These are phyloP conservation scores for Phalloptychus januarius DNA, from an alignment of 2,797 vertebrate genomes.

Conservation along the genomic window DNA sequence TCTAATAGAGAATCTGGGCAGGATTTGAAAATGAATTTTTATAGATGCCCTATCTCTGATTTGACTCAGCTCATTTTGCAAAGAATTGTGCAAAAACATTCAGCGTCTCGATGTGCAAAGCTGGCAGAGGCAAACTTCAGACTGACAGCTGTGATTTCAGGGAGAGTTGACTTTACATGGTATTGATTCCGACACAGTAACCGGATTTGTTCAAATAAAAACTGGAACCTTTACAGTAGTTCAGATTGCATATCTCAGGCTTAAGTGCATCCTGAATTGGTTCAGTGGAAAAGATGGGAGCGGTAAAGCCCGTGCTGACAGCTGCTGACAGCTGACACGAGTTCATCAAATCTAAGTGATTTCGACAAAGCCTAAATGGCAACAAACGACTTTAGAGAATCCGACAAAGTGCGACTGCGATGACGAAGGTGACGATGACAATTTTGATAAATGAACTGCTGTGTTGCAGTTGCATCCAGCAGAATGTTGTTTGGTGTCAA, in stretches of 20 bases:
- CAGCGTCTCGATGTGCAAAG: not conserved
- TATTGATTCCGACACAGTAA: constrained; percentile 1
- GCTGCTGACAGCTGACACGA: constrained; percentile 45
- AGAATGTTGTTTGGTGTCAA: constrained; percentile 61
- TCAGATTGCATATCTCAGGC: constrained; percentile 16
- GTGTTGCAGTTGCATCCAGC: constrained; percentile 40
- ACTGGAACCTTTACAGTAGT: constrained; percentile 11
- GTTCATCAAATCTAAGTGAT: constrained; percentile 23
- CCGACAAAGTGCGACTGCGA: constrained; percentile 1
- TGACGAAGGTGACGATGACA: constrained; percentile 10
- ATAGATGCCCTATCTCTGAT: not conserved
- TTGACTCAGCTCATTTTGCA: not conserved
- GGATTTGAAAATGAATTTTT: not conserved
- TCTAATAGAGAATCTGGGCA: not conserved
- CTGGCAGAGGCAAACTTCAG: not conserved
- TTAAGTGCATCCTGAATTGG: constrained; percentile 24
- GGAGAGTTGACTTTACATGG: not conserved
- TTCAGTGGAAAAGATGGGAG: constrained; percentile 38
- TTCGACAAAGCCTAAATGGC: constrained; percentile 24
- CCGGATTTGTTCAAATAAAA: constrained; percentile 20
- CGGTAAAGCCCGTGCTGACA: constrained; percentile 46
- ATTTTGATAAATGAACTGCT: constrained; percentile 12
- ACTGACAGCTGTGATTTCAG: not conserved
- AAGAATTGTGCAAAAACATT: not conserved
- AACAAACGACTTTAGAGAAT: constrained; percentile 1